A percentile compares a stretch with the other conserved stretches of the same genome.
These are phyloP conservation scores for Neolamprologus toae DNA, from an alignment of 2,113 vertebrate species.

Conservation along the genomic window DNA sequence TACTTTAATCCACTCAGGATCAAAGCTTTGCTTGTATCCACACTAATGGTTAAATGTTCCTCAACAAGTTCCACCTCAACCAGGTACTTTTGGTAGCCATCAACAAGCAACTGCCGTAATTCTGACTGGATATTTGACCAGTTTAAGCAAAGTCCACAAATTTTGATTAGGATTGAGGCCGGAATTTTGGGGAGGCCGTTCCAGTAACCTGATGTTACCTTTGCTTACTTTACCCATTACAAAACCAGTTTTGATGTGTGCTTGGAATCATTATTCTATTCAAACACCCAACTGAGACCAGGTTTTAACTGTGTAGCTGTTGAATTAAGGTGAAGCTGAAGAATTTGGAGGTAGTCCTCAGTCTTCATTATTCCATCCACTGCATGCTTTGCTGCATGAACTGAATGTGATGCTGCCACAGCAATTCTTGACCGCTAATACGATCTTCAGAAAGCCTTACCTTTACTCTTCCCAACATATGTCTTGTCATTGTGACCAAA, in stretches of 20 bases:
- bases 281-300: not conserved
- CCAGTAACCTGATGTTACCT: not conserved
- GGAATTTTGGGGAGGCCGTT: not conserved
- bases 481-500: not conserved
- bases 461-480: not conserved
- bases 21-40: not conserved
- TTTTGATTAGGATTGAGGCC: not conserved
- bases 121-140: not conserved
- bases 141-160: not conserved
- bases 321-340: not conserved
- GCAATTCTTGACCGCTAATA: too few relatives aligned
- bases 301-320: rapidly evolving
- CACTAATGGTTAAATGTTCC: not conserved
- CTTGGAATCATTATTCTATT: not conserved
- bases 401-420: not conserved
- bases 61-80: not conserved
- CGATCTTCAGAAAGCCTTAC: not conserved
- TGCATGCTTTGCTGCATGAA: not conserved
- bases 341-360: not conserved
- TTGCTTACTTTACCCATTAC: not conserved
- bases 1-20: not conserved
- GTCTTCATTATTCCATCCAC: not conserved
- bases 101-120: rapidly evolving
- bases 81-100: not conserved
- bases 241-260: not conserved